Conservation (phyloP, 1,140 invertebrate species). For the Oedothorax gibbosus region DNA sequence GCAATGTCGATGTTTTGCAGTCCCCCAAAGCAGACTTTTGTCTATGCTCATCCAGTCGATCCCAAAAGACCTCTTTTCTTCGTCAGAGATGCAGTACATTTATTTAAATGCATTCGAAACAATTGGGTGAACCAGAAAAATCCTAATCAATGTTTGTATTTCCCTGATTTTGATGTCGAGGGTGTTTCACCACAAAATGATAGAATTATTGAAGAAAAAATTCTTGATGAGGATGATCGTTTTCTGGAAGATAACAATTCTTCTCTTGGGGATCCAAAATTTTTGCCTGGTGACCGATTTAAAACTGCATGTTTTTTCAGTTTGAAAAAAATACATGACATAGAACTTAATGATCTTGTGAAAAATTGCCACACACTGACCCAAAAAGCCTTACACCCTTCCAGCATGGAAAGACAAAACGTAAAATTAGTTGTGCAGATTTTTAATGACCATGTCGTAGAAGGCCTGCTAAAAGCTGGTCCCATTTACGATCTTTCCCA, state of each 20-base stretch:
- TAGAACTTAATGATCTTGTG: not conserved
- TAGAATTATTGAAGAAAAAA: too few species aligned
- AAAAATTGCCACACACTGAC: not conserved
- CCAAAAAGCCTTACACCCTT: not conserved
- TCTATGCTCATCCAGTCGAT: conserved; percentile 30
- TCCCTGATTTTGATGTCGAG: conserved; percentile 6
- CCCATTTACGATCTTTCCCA: not conserved
- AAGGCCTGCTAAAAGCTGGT: not conserved
- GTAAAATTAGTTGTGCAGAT: not conserved
- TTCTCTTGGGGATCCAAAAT: conserved; percentile 1
- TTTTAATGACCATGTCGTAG: not conserved
- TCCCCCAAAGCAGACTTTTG: conserved; percentile 22
- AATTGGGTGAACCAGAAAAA: conserved; percentile 36
- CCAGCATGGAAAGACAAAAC: not conserved
- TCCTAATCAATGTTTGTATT: not conserved
- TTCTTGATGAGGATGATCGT: not conserved
- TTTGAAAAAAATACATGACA: not conserved
- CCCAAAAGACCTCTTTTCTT: conserved; percentile 27
- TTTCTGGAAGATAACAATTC: not conserved
- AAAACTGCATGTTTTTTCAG: too few species aligned
- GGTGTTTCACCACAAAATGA: too few species aligned
- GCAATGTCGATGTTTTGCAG: conserved; percentile 36
- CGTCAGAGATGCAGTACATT: conserved; percentile 49
- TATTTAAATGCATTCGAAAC: conserved; percentile 36
- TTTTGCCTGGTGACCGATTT: not conserved